Percentiles rank a stretch among this genome's conserved stretches.
These are phyloP conservation scores for Ibidorhyncha struthersii DNA, from an alignment of 2,113 vertebrate species.

Conservation along the genomic window DNA sequence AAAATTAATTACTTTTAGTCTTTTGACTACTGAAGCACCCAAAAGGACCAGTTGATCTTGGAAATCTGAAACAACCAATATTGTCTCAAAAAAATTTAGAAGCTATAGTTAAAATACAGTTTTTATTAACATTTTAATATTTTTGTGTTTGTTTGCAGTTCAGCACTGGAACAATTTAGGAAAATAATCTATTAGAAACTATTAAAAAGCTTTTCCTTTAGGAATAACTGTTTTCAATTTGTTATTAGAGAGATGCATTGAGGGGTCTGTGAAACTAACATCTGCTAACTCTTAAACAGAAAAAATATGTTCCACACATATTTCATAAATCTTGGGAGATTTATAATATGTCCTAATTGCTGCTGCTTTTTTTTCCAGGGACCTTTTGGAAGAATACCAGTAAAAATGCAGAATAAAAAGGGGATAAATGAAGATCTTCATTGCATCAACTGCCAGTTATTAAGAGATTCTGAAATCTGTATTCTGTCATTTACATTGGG, in stretches of 20 bases:
- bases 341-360: constrained; percentile 18
- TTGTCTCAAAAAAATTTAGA: not conserved
- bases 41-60: not conserved
- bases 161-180: not conserved
- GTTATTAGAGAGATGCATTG: not conserved
- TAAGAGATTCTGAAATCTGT: constrained; percentile 70
- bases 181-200: not conserved
- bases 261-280: not conserved
- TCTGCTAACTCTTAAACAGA: constrained; percentile 11
- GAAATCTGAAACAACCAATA: not conserved
- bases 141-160: not conserved
- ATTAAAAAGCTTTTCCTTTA: not conserved
- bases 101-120: not conserved
- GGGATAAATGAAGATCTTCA: constrained; percentile 63
- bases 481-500: constrained; percentile 72
- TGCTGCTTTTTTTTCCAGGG: constrained; percentile 67
- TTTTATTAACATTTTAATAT: not conserved
- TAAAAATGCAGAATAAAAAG: constrained; percentile 56
- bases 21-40: not conserved
- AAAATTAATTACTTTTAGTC: not conserved
- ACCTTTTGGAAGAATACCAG: constrained; percentile 73
- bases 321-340: not conserved
- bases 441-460: constrained; percentile 66
- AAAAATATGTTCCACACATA: not conserved
- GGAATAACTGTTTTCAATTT: constrained; percentile 38